These are phyloP conservation scores for Indri indri DNA, from an alignment of 2,113 vertebrate species.

Conservation along the genomic window DNA sequence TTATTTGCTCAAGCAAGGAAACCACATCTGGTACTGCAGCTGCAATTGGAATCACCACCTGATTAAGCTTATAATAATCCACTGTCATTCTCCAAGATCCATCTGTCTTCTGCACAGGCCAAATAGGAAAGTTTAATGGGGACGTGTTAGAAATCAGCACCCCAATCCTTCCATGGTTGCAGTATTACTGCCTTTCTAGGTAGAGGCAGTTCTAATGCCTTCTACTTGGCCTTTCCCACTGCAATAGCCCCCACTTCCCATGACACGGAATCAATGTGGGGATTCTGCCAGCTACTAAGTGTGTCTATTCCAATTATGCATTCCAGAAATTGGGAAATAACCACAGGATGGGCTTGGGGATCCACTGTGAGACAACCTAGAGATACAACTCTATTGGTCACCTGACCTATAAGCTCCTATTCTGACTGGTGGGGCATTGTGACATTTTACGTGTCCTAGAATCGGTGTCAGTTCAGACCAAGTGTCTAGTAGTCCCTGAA, in stretches of 20 bases:
- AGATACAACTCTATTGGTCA: not conserved
- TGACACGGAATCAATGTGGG: not conserved
- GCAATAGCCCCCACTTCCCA: not conserved
- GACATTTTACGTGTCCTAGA: not conserved
- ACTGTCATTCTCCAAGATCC: not conserved
- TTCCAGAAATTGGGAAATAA: not conserved
- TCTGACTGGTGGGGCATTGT: not conserved
- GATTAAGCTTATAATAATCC: not conserved
- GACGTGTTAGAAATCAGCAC: not conserved
- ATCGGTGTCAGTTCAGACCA: not conserved
- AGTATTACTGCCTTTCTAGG: not conserved
- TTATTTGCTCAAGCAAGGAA: not conserved
- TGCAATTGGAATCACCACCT: not conserved
- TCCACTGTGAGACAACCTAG: not conserved
- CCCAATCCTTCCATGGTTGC: not conserved
- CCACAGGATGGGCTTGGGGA: not conserved
- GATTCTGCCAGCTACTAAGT: not conserved
- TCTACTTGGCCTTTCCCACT: not conserved
- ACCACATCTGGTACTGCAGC: not conserved
- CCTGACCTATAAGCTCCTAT: no score
- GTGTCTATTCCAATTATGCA: not conserved
- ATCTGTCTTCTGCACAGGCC: not conserved
- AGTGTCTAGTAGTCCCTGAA: no score
- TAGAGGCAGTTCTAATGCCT: not conserved
- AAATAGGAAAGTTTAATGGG: not conserved